Evolutionary conservation across 2,797 vertebrate genomes (phyloP).

Genomic region (Hyperoplus lanceolatus): DNA sequence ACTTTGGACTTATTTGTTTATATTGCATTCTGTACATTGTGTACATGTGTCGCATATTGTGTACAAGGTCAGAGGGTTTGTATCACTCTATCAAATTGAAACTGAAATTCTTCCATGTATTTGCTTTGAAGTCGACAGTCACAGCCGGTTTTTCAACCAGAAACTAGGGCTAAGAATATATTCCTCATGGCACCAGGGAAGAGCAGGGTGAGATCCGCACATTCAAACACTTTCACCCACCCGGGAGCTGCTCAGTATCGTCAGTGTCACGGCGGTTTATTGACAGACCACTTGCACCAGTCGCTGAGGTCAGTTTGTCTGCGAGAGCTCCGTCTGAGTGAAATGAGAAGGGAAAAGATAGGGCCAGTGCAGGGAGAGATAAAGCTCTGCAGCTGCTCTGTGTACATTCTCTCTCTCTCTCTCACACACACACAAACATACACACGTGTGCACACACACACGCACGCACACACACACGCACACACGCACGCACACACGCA

Average conservation of each 20-base stretch:
- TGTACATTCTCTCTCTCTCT: neutral
- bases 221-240: slow-evolving; percentile 43
- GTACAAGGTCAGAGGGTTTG: neutral
- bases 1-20: slow-evolving; percentile 14
- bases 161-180: neutral
- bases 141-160: slow-evolving; percentile 1
- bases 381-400: slow-evolving; percentile 58
- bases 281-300: slow-evolving; percentile 55
- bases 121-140: neutral
- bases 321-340: slow-evolving; percentile 31
- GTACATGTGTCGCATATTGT: no score
- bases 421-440: slow-evolving; percentile 18
- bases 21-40: neutral
- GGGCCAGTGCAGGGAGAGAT: slow-evolving; percentile 53
- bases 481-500: slow-evolving; percentile 14
- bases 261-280: slow-evolving; percentile 49
- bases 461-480: slow-evolving; percentile 4
- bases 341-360: slow-evolving; percentile 51
- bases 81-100: neutral
- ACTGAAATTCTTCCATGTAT: neutral
- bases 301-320: slow-evolving; percentile 56
- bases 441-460: slow-evolving; percentile 8
- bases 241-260: slow-evolving; percentile 48
- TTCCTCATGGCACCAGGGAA: slow-evolving; percentile 15
- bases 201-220: slow-evolving; percentile 15